Percentiles rank a stretch among this genome's conserved stretches.
phyloP scores from a whole-genome alignment of 2,888 invertebrate species.

The Julus scanicus region DNA sequence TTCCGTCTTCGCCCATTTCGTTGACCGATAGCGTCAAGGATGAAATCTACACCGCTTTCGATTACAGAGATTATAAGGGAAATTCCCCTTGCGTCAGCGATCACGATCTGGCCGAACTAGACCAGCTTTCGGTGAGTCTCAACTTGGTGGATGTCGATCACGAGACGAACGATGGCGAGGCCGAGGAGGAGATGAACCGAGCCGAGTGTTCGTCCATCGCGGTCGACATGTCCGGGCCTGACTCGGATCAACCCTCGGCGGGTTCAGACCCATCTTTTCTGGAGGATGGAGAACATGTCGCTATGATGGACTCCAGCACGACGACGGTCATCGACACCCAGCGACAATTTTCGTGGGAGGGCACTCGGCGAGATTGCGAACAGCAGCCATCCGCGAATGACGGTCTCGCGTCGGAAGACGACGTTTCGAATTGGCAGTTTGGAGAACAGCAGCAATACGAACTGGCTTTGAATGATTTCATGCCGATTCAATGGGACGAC shows the following conservation, averaged over 20 bases:
- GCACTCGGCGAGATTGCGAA: neutral
- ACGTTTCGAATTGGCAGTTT: neutral
- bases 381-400: neutral
- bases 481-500: slow-evolving; percentile 11
- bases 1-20: slow-evolving; percentile 66
- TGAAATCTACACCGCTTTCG: slow-evolving; percentile 79
- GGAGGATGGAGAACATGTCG: neutral
- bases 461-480: slow-evolving; percentile 7
- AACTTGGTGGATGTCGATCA: slow-evolving; percentile 70
- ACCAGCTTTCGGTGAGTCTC: slow-evolving; percentile 79
- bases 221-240: neutral
- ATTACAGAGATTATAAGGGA: slow-evolving; percentile 82
- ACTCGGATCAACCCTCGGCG: neutral
- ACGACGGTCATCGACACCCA: neutral
- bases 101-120: slow-evolving; percentile 81
- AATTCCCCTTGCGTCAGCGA: slow-evolving; percentile 80
- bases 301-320: neutral
- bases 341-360: neutral
- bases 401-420: neutral
- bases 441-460: neutral
- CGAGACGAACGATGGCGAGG: neutral
- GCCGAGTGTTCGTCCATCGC: neutral
- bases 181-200: neutral
- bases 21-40: slow-evolving; percentile 63
- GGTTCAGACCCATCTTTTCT: too few relatives aligned